Evolutionary conservation across 2,797 vertebrate genomes (phyloP).

Genomic region (Melanotaenia parkinsoni): DNA sequence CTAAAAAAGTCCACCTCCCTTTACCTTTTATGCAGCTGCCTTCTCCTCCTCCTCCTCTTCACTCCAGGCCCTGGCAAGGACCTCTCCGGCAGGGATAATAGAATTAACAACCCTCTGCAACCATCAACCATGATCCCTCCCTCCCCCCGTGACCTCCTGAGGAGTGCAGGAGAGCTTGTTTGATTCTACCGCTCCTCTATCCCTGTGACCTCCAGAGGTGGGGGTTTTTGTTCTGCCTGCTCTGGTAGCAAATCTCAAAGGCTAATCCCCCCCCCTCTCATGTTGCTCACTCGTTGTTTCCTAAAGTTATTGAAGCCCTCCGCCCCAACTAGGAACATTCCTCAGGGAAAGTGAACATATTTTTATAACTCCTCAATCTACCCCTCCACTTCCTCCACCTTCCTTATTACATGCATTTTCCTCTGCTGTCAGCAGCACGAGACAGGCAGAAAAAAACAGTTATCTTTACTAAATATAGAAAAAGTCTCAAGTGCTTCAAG

Average conservation of each 20-base stretch:
- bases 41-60: slow-evolving; percentile 33
- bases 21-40: slow-evolving; percentile 45
- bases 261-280: slow-evolving; percentile 70
- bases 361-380: slow-evolving; percentile 26
- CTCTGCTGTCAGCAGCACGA: slow-evolving; percentile 61
- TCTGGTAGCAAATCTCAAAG: slow-evolving; percentile 76
- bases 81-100: slow-evolving; percentile 74
- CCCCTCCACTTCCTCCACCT: slow-evolving; percentile 39
- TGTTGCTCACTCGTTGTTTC: slow-evolving; percentile 62
- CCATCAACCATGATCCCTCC: slow-evolving; percentile 55
- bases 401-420: slow-evolving; percentile 57
- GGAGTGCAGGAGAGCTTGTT: slow-evolving; percentile 61
- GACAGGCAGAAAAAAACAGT: slow-evolving; percentile 47
- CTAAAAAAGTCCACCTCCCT: slow-evolving; percentile 65
- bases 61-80: slow-evolving; percentile 61
- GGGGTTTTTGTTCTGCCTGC: slow-evolving; percentile 72
- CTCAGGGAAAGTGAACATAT: slow-evolving; percentile 57
- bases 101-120: slow-evolving; percentile 75
- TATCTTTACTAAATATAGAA: slow-evolving; percentile 73
- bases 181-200: slow-evolving; percentile 53
- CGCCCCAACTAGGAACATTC: slow-evolving; percentile 45
- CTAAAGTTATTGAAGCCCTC: slow-evolving; percentile 51
- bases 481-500: slow-evolving; percentile 69
- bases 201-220: slow-evolving; percentile 60
- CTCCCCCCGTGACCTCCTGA: slow-evolving; percentile 58